Base-by-base conservation (phyloP, 2,113 vertebrate genomes). In the Bos taurus region DNA sequence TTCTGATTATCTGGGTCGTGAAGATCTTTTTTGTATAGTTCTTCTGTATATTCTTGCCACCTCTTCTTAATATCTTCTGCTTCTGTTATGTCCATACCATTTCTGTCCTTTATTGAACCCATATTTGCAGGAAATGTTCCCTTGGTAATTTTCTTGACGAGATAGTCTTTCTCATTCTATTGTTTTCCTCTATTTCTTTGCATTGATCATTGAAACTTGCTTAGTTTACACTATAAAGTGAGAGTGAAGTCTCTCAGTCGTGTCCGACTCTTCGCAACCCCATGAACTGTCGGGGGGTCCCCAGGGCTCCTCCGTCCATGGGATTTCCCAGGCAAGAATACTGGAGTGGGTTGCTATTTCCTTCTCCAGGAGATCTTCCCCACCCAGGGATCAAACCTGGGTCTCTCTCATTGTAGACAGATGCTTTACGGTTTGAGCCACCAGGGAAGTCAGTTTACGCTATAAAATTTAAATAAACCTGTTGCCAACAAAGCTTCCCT, bases 401-500 rank as follows among this genome's bases (percentile, higher is more conserved):
- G 64, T 36, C n/a, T 71, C n/a, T 17, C 19, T 1, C 64, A 71
- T 36, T 71, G 17, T 71, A 71, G n/a, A 71, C 17, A 71, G 64
- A 71, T 0, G 17, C n/a, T 71, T 23, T 71, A 36, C 2, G 0
- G 19, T 21, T 17, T 71, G 17, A 71, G 64, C n/a, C n/a, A 21
- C n/a, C 4, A 21, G n/a, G 64, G 17, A 74, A 40, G 71, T 67
- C 33, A 50, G 11, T 94, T 91, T 83, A 74, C 9, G 50, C 15
- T 26, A 64, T 62, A 80, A 92, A 89, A 83, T 64, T 84, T 56
- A 83, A 87, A 91, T 19, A 83, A 67, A 88, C 15, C 54, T 46
- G 4, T 25, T 88, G 16, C 50, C 85, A 87, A 36, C 15, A 88
- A 33, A 88, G 2, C 19, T 94, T 80, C 56, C 57, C n/a, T 4